A percentile compares a stretch with the other conserved stretches of the same genome.
Evolutionary conservation across 2,113 vertebrate genomes (phyloP).

Genomic region (Thymallus thymallus): DNA sequence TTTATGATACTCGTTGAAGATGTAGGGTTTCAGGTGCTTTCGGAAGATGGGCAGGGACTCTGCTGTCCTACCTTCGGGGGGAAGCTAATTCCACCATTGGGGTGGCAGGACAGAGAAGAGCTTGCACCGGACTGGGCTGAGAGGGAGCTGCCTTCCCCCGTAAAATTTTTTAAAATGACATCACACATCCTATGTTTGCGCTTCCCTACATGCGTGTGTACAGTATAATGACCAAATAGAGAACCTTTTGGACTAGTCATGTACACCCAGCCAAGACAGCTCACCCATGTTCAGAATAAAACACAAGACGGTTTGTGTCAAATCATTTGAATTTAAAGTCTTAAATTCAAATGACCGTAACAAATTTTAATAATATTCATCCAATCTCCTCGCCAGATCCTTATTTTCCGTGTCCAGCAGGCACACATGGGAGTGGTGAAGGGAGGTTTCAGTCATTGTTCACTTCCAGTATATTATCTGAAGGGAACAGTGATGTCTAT

Average conservation of each 20-base stretch:
- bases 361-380: conserved; percentile 37
- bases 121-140: no score
- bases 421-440: conserved; percentile 13
- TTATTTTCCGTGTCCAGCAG: conserved; percentile 21
- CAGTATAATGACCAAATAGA: neutral
- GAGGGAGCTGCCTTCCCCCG: no score
- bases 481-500: neutral
- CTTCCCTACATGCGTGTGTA: neutral
- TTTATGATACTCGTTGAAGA: no score
- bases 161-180: no score
- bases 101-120: no score
- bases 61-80: no score
- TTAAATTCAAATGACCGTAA: conserved; percentile 26
- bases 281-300: conserved; percentile 25
- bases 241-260: neutral
- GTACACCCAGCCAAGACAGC: conserved; percentile 21
- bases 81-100: no score
- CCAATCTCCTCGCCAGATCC: conserved; percentile 23
- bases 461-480: no score
- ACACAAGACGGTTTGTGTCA: conserved; percentile 3
- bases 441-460: no score
- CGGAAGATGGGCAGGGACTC: no score
- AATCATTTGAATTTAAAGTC: conserved; percentile 40
- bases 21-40: no score
- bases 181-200: neutral